A percentile compares a stretch with the other conserved stretches of the same genome.
phyloP scores from a whole-genome alignment of 2,888 invertebrate genomes.

The Melieria omissa region DNA sequence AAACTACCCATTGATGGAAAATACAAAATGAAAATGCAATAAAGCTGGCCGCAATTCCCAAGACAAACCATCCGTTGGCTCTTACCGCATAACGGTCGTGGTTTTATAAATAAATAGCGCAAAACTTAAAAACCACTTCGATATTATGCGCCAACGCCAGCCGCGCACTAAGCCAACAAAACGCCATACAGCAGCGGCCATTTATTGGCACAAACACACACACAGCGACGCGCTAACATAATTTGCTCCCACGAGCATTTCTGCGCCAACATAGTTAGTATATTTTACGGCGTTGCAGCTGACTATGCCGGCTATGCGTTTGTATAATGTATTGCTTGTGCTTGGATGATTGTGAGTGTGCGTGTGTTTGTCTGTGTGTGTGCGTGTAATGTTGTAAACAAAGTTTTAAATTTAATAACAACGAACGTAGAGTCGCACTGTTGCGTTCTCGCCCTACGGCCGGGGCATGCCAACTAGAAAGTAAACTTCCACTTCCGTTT shows the following conservation, averaged over 20 bases:
- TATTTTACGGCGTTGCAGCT: too few species aligned
- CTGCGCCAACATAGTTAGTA: neutral
- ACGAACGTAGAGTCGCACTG: conserved; percentile 16
- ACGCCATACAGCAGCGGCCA: conserved; percentile 14
- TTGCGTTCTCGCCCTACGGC: conserved; percentile 8
- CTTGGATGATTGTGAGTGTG: neutral
- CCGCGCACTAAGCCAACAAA: neutral
- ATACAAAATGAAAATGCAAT: too few species aligned
- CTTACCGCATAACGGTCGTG: too few species aligned
- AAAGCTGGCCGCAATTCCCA: too few species aligned
- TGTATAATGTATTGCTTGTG: neutral
- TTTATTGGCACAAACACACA: conserved; percentile 15
- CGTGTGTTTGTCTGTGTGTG: neutral
- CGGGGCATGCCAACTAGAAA: neutral
- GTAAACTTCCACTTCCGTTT: conserved; percentile 16
- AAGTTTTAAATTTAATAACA: conserved; percentile 35
- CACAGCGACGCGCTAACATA: conserved; percentile 25
- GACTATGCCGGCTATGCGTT: too few species aligned
- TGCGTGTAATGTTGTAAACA: conserved; percentile 26
- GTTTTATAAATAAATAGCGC: conserved; percentile 8
- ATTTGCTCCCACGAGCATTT: conserved; percentile 28
- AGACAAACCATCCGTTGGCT: too few species aligned
- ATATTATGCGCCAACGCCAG: conserved; percentile 12
- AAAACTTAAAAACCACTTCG: conserved; percentile 27
- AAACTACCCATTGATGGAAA: too few species aligned